These are phyloP conservation scores for Bursaphelenchus okinawaensis DNA, from an alignment of 2,888 invertebrate genomes.

Conservation along the genomic window DNA sequence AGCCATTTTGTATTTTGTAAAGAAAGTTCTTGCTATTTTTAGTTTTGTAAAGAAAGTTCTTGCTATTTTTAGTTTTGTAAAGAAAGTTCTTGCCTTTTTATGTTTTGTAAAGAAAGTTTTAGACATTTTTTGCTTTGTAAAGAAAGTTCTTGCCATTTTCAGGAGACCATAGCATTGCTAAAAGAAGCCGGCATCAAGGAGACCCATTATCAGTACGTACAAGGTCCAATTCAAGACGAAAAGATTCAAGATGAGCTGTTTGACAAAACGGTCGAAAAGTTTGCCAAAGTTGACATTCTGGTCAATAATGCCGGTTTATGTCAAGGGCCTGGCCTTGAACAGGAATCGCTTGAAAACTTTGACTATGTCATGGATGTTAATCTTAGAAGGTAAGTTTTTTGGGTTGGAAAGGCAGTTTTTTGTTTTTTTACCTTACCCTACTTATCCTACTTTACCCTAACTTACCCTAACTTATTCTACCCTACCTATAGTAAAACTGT, in stretches of 20 bases:
- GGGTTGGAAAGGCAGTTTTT: not conserved
- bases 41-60: too few species aligned
- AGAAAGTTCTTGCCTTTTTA: too few species aligned
- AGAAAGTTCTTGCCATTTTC: too few species aligned
- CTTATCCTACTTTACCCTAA: not conserved
- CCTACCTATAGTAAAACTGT: not conserved
- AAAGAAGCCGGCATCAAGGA: not conserved
- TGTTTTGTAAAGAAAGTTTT: too few species aligned
- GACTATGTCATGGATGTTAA: conserved; percentile 12
- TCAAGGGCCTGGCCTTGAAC: not conserved
- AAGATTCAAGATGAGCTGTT: not conserved
- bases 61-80: too few species aligned
- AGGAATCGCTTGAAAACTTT: conserved; percentile 11
- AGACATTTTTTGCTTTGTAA: too few species aligned
- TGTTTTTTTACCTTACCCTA: not conserved
- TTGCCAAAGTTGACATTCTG: conserved; percentile 14
- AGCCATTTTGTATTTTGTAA: too few species aligned
- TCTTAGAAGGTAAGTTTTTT: conserved; percentile 9
- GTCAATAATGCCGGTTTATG: conserved; percentile 13
- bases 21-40: too few species aligned
- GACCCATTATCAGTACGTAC: not conserved
- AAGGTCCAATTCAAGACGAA: not conserved
- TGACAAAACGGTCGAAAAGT: conserved; percentile 10
- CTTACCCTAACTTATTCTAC: not conserved
- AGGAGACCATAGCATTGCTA: not conserved